phyloP scores from a whole-genome alignment of 2,888 invertebrate species.

The Thysanoteuthis rhombus region DNA sequence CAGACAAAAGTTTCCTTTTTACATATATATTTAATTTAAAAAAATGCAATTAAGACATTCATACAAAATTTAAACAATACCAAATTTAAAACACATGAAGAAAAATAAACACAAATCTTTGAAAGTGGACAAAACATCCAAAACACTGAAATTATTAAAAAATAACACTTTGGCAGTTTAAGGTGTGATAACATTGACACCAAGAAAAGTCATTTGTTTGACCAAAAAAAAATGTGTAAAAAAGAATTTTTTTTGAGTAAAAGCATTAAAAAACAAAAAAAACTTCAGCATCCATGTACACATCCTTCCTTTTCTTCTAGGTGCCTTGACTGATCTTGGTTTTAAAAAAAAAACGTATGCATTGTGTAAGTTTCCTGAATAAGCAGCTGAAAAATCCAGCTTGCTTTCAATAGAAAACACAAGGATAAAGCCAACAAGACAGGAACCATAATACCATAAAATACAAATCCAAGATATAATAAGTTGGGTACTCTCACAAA shows the following conservation, averaged over 20 bases:
- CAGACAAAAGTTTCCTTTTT: neutral
- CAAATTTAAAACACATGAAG: neutral
- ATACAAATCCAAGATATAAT: too few species aligned
- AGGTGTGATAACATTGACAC: neutral
- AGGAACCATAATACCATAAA: too few species aligned
- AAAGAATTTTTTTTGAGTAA: neutral
- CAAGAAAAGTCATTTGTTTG: neutral
- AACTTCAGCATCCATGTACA: neutral
- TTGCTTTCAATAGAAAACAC: too few species aligned
- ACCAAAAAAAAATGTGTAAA: neutral
- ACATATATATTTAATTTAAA: neutral
- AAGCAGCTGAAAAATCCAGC: too few species aligned
- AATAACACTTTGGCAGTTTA: neutral
- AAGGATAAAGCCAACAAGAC: too few species aligned
- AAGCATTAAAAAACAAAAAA: neutral
- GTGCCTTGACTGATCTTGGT: neutral
- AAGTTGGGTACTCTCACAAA: too few species aligned
- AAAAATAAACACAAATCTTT: neutral
- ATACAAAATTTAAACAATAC: neutral
- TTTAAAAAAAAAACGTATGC: neutral
- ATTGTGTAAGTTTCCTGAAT: too few species aligned
- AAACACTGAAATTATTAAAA: neutral
- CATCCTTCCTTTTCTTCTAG: too few species aligned
- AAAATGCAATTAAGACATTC: neutral
- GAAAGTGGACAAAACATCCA: neutral